These are phyloP conservation scores for Patiria miniata DNA, from an alignment of 35 echinoderm and acorn worm genomes.

Conservation along the genomic window DNA sequence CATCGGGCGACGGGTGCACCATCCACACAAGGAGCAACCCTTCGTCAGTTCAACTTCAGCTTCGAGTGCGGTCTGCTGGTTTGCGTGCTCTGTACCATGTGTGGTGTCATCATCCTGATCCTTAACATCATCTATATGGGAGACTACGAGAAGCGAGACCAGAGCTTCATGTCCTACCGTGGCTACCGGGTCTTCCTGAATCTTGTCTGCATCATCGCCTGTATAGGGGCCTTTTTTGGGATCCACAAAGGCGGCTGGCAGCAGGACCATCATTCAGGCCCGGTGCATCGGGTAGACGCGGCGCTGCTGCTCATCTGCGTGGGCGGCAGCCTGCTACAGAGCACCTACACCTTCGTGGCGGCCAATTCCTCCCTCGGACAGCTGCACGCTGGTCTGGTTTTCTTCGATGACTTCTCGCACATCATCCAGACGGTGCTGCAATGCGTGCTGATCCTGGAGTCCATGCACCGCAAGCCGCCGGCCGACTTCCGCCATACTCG, in stretches of 20 bases:
- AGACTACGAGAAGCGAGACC: slow-evolving; percentile 64
- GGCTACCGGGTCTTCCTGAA: slow-evolving; percentile 92
- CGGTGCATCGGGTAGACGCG: slow-evolving; percentile 76
- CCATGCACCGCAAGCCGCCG: slow-evolving; percentile 85
- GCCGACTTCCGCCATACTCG: slow-evolving; percentile 86
- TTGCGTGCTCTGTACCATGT: slow-evolving; percentile 89
- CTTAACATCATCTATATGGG: slow-evolving; percentile 89
- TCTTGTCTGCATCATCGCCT: slow-evolving; percentile 72
- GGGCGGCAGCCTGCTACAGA: slow-evolving; percentile 70
- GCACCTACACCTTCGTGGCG: slow-evolving; percentile 84
- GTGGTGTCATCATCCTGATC: slow-evolving; percentile 87
- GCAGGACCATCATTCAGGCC: slow-evolving; percentile 64
- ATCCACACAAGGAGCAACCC: slow-evolving; percentile 20
- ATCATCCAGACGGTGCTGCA: slow-evolving; percentile 85
- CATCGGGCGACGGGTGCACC: slow-evolving; percentile 70
- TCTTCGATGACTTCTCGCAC: slow-evolving; percentile 81
- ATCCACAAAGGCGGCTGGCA: slow-evolving; percentile 91
- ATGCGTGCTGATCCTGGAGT: slow-evolving; percentile 77
- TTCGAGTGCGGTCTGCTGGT: slow-evolving; percentile 87
- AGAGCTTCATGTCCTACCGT: slow-evolving; percentile 82
- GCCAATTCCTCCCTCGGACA: slow-evolving; percentile 55
- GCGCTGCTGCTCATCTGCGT: slow-evolving; percentile 76
- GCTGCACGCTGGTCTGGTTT: slow-evolving; percentile 56
- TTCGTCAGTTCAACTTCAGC: slow-evolving; percentile 33
- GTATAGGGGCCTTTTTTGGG: slow-evolving; percentile 64